Percentiles rank a stretch among this genome's conserved stretches.
phyloP scores from a whole-genome alignment of 2,113 vertebrate species.

The Eulemur macaco region DNA sequence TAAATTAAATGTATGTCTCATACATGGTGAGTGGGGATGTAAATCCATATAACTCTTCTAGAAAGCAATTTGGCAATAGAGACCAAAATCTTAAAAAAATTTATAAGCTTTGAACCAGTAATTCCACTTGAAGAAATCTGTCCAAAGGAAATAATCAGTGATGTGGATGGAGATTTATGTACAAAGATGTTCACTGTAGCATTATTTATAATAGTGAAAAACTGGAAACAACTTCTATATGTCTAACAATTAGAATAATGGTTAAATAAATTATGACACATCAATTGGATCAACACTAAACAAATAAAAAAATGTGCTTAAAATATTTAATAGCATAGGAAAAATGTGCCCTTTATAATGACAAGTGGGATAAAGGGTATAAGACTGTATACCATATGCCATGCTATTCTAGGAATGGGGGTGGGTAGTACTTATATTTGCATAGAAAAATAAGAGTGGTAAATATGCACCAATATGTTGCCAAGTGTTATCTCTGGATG shows the following conservation, averaged over 20 bases:
- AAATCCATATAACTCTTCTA: constrained; percentile 24
- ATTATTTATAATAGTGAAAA: constrained; percentile 57
- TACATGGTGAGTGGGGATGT: background rate
- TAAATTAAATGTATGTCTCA: background rate
- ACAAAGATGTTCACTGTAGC: constrained; percentile 49
- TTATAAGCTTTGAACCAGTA: constrained; percentile 18
- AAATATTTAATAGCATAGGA: constrained; percentile 44
- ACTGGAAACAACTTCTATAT: background rate
- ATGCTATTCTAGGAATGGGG: background rate
- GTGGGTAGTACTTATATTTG: background rate
- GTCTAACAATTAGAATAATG: constrained; percentile 44
- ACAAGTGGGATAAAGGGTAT: background rate
- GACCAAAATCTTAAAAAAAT: constrained; percentile 41
- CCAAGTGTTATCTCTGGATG: background rate
- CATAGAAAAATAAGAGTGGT: background rate
- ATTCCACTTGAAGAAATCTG: constrained; percentile 35
- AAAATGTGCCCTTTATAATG: constrained; percentile 14
- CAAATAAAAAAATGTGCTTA: constrained; percentile 49
- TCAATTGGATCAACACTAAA: background rate
- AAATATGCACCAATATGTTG: background rate
- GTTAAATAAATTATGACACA: constrained; percentile 9
- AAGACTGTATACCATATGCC: background rate
- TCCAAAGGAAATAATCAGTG: constrained; percentile 47
- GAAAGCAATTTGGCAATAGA: constrained; percentile 43
- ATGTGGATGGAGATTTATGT: background rate